Evolutionary conservation across 2,888 invertebrate genomes (phyloP).

Genomic region (Drosophila maculinotata): DNA sequence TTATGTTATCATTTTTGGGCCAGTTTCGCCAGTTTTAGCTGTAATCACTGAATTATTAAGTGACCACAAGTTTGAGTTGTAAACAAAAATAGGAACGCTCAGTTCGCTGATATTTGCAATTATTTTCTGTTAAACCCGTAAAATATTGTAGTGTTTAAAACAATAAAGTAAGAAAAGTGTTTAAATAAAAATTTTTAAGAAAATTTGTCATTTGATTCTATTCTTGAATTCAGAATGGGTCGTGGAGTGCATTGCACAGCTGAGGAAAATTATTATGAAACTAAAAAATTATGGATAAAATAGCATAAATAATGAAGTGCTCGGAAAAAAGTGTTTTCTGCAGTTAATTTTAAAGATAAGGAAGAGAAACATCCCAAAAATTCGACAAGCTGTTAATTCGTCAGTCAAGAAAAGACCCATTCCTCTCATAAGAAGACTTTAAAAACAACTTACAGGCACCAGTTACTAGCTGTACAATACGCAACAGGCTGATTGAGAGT

Average conservation of each 20-base stretch:
- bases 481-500: too few relatives aligned
- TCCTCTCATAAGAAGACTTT: background rate
- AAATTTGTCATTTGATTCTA: too few relatives aligned
- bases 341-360: background rate
- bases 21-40: too few relatives aligned
- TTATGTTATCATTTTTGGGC: too few relatives aligned
- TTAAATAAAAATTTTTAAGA: too few relatives aligned
- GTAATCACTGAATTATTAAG: too few relatives aligned
- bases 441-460: background rate
- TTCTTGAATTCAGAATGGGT: background rate
- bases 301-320: background rate
- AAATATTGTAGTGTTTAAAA: background rate
- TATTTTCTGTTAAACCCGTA: background rate
- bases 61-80: too few relatives aligned
- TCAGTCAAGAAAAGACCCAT: background rate
- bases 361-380: constrained; percentile 1
- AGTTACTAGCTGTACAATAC: constrained; percentile 7
- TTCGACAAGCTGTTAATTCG: background rate
- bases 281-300: background rate
- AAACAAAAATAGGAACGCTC: too few relatives aligned
- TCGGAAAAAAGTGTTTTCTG: constrained; percentile 11
- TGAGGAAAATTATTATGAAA: constrained; percentile 1
- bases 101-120: too few relatives aligned
- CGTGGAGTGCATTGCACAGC: background rate
- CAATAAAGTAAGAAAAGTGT: too few relatives aligned